These are phyloP conservation scores for Bufotes viridis DNA, from an alignment of 2,797 vertebrate genomes.

Conservation along the genomic window DNA sequence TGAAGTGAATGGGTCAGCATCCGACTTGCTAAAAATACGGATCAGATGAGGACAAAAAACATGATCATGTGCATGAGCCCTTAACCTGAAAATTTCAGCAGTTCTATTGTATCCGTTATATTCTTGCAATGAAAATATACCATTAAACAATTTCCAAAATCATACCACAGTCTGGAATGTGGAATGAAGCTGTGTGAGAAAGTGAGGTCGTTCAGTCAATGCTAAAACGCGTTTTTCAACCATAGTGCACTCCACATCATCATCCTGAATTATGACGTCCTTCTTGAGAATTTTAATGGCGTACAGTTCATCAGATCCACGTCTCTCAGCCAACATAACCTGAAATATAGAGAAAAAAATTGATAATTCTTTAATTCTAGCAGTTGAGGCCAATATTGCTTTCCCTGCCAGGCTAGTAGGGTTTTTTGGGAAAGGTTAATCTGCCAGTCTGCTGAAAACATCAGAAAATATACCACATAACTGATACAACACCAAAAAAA, in stretches of 20 bases:
- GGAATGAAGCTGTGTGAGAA: slow-evolving; percentile 88
- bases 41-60: too few relatives aligned
- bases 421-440: neutral
- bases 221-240: slow-evolving; percentile 90
- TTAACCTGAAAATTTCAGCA: neutral
- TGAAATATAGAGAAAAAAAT: slow-evolving; percentile 59
- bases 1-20: too few relatives aligned
- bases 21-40: too few relatives aligned
- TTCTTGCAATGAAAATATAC: neutral
- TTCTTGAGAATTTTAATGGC: slow-evolving; percentile 94
- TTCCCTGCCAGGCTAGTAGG: neutral
- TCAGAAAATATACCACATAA: too few relatives aligned
- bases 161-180: slow-evolving; percentile 89
- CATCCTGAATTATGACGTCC: slow-evolving; percentile 91
- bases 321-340: slow-evolving; percentile 90
- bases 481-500: too few relatives aligned
- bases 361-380: neutral
- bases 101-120: neutral
- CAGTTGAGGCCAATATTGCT: neutral
- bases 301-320: slow-evolving; percentile 84
- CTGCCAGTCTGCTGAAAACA: too few relatives aligned
- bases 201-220: slow-evolving; percentile 82
- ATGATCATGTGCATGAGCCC: too few relatives aligned
- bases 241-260: slow-evolving; percentile 90
- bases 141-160: neutral